Percentiles rank a stretch among this genome's conserved stretches.
Evolutionary conservation across 2,888 invertebrate genomes (phyloP).

Genomic region (Caradrina clavipalpis): DNA sequence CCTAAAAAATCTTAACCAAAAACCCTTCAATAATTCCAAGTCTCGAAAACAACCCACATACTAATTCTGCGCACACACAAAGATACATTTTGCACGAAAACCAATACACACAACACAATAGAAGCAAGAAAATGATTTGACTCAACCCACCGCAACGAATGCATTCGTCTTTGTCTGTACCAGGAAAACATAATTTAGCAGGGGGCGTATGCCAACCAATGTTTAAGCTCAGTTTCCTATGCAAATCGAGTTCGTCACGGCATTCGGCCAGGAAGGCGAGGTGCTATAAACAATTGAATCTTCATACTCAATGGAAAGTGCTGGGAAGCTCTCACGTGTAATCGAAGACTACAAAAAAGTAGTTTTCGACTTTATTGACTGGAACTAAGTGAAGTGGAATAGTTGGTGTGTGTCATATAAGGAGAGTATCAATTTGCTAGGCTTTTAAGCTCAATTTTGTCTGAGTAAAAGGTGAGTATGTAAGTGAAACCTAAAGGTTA

Average conservation of each 20-base stretch:
- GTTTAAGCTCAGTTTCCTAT: conserved; percentile 78
- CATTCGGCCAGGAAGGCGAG: conserved; percentile 57
- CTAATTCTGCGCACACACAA: neutral
- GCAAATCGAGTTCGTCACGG: conserved; percentile 80
- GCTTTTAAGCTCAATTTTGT: conserved; percentile 35
- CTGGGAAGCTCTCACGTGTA: conserved; percentile 46
- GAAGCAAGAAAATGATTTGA: conserved; percentile 50
- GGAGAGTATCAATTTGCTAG: conserved; percentile 38
- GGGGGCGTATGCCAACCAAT: conserved; percentile 71
- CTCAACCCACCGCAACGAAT: conserved; percentile 52
- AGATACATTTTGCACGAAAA: conserved; percentile 1
- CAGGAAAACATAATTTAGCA: conserved; percentile 72
- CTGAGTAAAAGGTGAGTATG: neutral
- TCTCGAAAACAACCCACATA: neutral
- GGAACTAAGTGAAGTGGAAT: conserved; percentile 34
- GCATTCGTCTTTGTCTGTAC: conserved; percentile 66
- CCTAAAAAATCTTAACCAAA: too few relatives aligned
- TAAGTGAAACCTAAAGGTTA: conserved; percentile 17
- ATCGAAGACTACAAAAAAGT: conserved; percentile 48
- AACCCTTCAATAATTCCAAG: too few relatives aligned
- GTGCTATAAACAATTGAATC: conserved; percentile 63
- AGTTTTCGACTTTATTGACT: conserved; percentile 29
- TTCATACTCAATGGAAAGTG: conserved; percentile 54
- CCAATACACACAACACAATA: conserved; percentile 26
- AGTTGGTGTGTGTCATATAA: conserved; percentile 44